Evolutionary conservation across 1,140 invertebrate genomes (phyloP).

Genomic region (Colletes gigas): DNA sequence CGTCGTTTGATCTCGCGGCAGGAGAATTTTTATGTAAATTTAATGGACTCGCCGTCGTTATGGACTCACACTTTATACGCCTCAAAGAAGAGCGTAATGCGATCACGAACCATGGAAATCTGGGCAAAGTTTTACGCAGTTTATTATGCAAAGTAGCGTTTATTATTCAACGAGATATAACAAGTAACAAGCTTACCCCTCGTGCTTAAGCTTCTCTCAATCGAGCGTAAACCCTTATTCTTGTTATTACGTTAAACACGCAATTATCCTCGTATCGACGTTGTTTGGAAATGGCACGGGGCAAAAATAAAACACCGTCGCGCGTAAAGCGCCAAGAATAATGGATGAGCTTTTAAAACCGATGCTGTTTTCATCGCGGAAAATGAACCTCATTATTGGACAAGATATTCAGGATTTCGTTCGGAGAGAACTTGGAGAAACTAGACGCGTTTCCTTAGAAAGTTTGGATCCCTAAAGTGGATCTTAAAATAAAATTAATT

Average conservation of each 20-base stretch:
- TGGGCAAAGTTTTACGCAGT: constrained; percentile 20
- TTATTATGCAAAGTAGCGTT: constrained; percentile 46
- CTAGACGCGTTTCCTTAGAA: too few relatives aligned
- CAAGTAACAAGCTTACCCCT: constrained; percentile 32
- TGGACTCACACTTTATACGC: constrained; percentile 38
- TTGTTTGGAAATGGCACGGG: neutral
- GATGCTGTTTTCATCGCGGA: too few relatives aligned
- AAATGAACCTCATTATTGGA: too few relatives aligned
- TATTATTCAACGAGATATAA: constrained; percentile 49
- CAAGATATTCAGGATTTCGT: too few relatives aligned
- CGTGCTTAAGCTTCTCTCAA: constrained; percentile 28
- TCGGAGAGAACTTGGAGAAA: too few relatives aligned
- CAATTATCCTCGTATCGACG: neutral
- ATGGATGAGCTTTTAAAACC: neutral
- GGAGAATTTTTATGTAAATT: constrained; percentile 51
- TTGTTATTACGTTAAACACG: neutral
- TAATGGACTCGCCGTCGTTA: constrained; percentile 30
- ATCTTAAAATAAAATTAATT: too few relatives aligned
- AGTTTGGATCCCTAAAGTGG: too few relatives aligned
- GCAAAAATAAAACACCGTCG: neutral
- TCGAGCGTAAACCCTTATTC: constrained; percentile 11
- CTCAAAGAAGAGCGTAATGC: constrained; percentile 39
- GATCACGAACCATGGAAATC: constrained; percentile 38
- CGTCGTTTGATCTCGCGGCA: neutral
- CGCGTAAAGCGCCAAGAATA: neutral